A percentile compares a stretch with the other conserved stretches of the same genome.
Conservation (phyloP, 2,113 vertebrate species). For the Ifrita kowaldi region DNA sequence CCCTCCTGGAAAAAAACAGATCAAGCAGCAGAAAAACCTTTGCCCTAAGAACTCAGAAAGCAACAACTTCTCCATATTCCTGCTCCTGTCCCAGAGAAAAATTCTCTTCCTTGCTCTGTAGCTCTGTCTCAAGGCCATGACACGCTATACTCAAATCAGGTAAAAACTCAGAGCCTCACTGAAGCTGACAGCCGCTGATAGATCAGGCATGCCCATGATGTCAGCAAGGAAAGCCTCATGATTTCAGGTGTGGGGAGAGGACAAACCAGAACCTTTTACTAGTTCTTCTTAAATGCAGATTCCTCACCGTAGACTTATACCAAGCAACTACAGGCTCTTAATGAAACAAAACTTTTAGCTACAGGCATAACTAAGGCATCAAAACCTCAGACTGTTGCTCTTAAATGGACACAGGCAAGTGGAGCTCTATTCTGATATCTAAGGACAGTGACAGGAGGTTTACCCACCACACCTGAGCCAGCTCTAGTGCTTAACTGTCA, state of each 20-base stretch:
- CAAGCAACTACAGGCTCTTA: not conserved
- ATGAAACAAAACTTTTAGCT: not conserved
- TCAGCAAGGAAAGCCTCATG: not conserved
- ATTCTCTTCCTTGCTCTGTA: not conserved
- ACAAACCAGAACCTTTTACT: not conserved
- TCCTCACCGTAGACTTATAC: not conserved
- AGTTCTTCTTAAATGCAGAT: not conserved
- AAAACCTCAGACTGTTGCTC: not conserved
- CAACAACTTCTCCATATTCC: not conserved
- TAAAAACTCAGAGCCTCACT: not conserved
- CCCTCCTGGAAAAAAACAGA: not conserved
- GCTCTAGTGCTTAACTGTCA: not conserved
- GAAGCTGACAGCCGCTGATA: not conserved
- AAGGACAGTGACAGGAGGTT: not conserved
- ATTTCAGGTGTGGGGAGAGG: not conserved
- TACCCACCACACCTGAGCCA: not conserved
- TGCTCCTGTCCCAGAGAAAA: not conserved
- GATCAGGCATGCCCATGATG: no score
- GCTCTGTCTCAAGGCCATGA: not conserved
- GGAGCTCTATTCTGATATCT: not conserved
- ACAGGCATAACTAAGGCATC: not conserved
- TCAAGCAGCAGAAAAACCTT: conserved; percentile 26
- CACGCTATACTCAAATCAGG: rapidly evolving
- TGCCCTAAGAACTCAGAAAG: conserved; percentile 1
- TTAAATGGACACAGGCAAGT: not conserved